Evolutionary conservation across 92 coral and sea anemone species (phyloP).

Genomic region (Siderastrea radians): DNA sequence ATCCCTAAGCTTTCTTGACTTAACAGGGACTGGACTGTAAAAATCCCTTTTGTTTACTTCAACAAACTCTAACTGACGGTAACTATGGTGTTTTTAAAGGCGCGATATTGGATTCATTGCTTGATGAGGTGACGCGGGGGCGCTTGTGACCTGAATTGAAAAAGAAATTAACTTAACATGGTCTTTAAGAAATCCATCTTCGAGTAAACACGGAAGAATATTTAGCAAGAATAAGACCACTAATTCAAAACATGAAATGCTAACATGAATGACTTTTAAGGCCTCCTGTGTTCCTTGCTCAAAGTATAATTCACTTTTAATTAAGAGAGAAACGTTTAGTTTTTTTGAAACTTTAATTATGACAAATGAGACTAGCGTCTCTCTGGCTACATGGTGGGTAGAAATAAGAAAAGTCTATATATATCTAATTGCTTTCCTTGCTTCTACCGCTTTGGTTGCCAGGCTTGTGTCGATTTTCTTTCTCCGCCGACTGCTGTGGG

Average conservation of each 20-base stretch:
- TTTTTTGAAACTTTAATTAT: slow-evolving; percentile 35
- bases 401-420: slow-evolving; percentile 20
- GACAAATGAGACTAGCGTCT: slow-evolving; percentile 54
- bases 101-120: background rate
- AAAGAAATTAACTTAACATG: background rate
- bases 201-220: background rate
- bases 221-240: background rate
- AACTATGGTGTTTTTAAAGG: background rate
- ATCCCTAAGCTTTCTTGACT: background rate
- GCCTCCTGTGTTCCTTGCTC: slow-evolving; percentile 16
- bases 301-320: slow-evolving; percentile 43
- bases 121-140: background rate
- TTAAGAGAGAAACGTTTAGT: slow-evolving; percentile 35
- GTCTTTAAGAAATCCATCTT: background rate
- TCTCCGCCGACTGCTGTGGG: background rate
- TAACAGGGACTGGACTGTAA: background rate
- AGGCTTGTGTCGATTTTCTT: background rate
- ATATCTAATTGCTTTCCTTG: slow-evolving; percentile 26
- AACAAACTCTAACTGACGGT: background rate
- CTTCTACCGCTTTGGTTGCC: slow-evolving; percentile 6
- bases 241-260: background rate
- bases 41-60: background rate
- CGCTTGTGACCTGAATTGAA: background rate
- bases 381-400: slow-evolving; percentile 48
- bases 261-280: slow-evolving; percentile 5